These are phyloP conservation scores for Protaetia brevitarsis DNA, from an alignment of 1,140 invertebrate species.

Conservation along the genomic window DNA sequence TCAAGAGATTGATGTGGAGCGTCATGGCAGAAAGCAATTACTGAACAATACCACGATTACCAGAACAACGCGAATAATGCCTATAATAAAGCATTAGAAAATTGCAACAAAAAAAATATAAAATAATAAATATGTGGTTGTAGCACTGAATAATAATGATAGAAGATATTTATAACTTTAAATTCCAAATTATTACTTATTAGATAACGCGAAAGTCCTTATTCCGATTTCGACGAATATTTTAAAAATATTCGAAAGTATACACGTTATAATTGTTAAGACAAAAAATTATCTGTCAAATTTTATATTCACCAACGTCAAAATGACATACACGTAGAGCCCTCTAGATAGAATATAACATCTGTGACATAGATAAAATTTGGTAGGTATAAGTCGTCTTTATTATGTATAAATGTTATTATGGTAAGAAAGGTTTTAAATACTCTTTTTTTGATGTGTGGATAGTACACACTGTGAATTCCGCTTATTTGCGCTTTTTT, in stretches of 20 bases:
- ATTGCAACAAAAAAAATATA: too few relatives aligned
- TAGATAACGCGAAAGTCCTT: background rate
- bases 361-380: conserved; percentile 26
- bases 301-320: conserved; percentile 21
- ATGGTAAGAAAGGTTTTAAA: background rate
- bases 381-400: conserved; percentile 29
- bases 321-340: conserved; percentile 35
- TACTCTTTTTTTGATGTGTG: background rate
- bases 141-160: background rate
- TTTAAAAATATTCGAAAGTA: conserved; percentile 36
- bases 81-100: background rate
- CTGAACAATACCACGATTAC: conserved; percentile 47
- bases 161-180: background rate
- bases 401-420: conserved; percentile 2
- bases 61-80: background rate
- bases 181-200: background rate
- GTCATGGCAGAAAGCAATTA: conserved; percentile 76
- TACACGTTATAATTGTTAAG: background rate
- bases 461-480: background rate
- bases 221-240: conserved; percentile 32
- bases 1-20: conserved; percentile 88
- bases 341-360: conserved; percentile 29
- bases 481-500: conserved; percentile 18
- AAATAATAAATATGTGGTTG: background rate
- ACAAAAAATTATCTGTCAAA: conserved; percentile 31